phyloP scores from a whole-genome alignment of 2,797 vertebrate species.

The Philypnodon macrostomus region DNA sequence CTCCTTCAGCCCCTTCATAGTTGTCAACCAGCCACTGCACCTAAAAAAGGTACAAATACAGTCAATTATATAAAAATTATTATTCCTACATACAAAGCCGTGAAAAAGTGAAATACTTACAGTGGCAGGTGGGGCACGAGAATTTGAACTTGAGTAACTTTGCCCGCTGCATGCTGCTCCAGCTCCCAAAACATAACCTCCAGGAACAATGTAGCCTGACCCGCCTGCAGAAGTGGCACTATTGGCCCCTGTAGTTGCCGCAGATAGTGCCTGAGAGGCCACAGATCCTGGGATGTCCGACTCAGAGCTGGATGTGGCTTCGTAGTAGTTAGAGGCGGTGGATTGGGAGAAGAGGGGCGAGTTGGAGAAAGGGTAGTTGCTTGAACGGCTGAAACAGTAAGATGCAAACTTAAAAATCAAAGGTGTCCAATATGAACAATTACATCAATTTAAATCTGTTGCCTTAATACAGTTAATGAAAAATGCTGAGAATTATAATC shows the following conservation, averaged over 20 bases:
- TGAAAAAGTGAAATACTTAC: conserved; percentile 70
- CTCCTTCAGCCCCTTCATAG: conserved; percentile 92
- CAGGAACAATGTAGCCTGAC: conserved; percentile 83
- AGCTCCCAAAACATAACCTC: conserved; percentile 80
- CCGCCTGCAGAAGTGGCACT: conserved; percentile 35
- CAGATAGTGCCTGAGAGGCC: conserved; percentile 79
- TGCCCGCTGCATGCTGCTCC: conserved; percentile 67
- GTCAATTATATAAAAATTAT: too few species aligned
- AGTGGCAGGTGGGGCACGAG: conserved; percentile 89
- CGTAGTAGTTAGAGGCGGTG: conserved; percentile 81
- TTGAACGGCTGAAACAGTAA: conserved; percentile 78
- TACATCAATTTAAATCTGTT: too few species aligned
- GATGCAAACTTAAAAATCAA: not conserved
- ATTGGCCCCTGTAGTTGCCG: conserved; percentile 58
- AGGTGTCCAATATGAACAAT: not conserved
- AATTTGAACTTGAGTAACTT: conserved; percentile 84
- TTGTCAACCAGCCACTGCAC: conserved; percentile 93
- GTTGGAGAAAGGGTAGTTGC: conserved; percentile 84
- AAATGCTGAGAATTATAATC: too few species aligned
- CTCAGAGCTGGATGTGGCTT: conserved; percentile 75
- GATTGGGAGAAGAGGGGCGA: conserved; percentile 84
- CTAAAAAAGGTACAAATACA: conserved; percentile 48
- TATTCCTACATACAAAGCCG: not conserved
- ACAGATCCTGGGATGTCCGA: conserved; percentile 82
- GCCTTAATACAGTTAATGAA: too few species aligned